A percentile compares a stretch with the other conserved stretches of the same genome.
phyloP scores from a whole-genome alignment of 2,888 invertebrate species.

The Empis stercorea region DNA sequence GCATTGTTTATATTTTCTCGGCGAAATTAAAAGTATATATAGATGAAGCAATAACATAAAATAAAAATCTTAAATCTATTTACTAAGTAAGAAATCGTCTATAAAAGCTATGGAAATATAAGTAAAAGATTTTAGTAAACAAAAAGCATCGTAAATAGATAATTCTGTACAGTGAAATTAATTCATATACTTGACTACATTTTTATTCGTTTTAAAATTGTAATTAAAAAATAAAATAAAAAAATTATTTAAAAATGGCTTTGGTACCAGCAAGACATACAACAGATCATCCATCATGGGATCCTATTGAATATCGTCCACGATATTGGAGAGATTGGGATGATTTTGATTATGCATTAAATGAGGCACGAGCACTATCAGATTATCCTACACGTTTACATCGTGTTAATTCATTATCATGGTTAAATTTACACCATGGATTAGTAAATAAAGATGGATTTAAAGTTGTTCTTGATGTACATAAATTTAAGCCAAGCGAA shows the following conservation, averaged over 20 bases:
- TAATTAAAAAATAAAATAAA: background rate
- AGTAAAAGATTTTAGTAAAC: background rate
- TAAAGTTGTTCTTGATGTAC: constrained; percentile 1
- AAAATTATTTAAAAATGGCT: background rate
- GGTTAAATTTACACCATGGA: constrained; percentile 1
- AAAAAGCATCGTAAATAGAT: background rate
- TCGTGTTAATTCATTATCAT: background rate
- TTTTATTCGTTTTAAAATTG: too few relatives aligned
- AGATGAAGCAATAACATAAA: too few relatives aligned
- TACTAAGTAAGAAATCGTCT: background rate
- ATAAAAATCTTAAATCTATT: too few relatives aligned
- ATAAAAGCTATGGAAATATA: background rate
- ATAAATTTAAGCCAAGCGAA: constrained; percentile 52
- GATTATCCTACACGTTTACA: background rate
- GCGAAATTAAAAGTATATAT: too few relatives aligned
- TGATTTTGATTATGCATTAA: constrained; percentile 1
- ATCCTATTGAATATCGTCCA: constrained; percentile 1
- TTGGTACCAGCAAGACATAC: background rate
- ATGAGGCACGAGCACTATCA: background rate
- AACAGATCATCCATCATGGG: background rate
- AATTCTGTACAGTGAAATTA: too few relatives aligned
- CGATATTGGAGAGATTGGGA: constrained; percentile 1
- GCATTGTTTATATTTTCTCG: too few relatives aligned
- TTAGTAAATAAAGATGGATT: constrained; percentile 4
- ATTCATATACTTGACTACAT: too few relatives aligned